Percentiles rank a stretch among this genome's conserved stretches.
phyloP scores from a whole-genome alignment of 1,140 invertebrate species.

The Stenopsyche tienmushanensis region DNA sequence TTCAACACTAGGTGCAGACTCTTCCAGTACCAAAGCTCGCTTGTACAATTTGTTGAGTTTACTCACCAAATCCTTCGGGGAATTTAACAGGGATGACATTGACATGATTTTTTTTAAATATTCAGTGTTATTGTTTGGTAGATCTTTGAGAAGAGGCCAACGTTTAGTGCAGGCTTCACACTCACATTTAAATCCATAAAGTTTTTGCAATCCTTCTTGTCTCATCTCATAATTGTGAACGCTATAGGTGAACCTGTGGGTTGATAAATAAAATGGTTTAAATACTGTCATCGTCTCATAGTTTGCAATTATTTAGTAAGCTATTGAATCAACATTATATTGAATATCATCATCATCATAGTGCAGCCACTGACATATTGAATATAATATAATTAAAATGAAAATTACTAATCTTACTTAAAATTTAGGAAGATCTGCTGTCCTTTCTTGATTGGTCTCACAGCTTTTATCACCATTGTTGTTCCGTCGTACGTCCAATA shows the following conservation, averaged over 20 bases:
- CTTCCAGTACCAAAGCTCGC: conserved; percentile 51
- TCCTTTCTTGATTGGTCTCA: conserved; percentile 66
- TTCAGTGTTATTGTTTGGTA: conserved; percentile 44
- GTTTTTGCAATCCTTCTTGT: conserved; percentile 66
- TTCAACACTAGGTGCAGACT: conserved; percentile 53
- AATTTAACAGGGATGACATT: conserved; percentile 42
- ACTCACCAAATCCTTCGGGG: conserved; percentile 50
- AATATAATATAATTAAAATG: conserved; percentile 6
- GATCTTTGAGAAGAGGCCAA: conserved; percentile 66
- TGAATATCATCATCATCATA: no score
- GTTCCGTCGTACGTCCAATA: conserved; percentile 61
- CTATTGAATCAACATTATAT: no score
- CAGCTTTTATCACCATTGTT: conserved; percentile 58
- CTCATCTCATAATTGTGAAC: conserved; percentile 63
- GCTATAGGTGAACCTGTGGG: conserved; percentile 67
- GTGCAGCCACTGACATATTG: no score
- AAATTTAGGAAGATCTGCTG: conserved; percentile 68
- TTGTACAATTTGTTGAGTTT: conserved; percentile 54
- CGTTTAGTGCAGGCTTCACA: conserved; percentile 76
- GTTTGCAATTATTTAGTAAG: no score
- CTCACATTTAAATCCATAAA: conserved; percentile 84
- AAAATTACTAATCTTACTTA: conserved; percentile 59
- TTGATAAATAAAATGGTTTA: conserved; percentile 1
- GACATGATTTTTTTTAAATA: conserved; percentile 40
- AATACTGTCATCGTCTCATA: background rate